Evolutionary conservation across 2,113 vertebrate species (phyloP).

Genomic region (Micronycteris hirsuta): DNA sequence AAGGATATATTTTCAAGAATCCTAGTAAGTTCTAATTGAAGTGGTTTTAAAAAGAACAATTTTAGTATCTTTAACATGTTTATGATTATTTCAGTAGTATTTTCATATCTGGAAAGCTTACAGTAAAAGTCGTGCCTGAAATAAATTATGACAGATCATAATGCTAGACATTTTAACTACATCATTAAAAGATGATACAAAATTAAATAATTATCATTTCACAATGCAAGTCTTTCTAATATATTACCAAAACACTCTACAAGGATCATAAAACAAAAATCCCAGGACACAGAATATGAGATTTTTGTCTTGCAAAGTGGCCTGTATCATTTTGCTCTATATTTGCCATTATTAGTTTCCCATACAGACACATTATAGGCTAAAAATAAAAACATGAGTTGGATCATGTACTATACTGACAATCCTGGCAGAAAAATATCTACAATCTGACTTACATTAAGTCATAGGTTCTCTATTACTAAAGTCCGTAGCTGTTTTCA

Average conservation of each 20-base stretch:
- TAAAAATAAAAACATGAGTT: constrained; percentile 26
- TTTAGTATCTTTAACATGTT: constrained; percentile 33
- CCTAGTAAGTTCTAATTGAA: neutral
- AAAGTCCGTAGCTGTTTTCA: neutral
- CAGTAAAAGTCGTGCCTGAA: neutral
- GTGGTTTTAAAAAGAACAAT: constrained; percentile 11
- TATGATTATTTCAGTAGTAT: neutral
- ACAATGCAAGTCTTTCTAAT: constrained; percentile 8
- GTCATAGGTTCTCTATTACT: neutral
- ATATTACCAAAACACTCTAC: constrained; percentile 28
- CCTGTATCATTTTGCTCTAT: neutral
- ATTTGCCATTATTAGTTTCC: constrained; percentile 19
- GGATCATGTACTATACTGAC: neutral
- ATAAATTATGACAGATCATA: constrained; percentile 49
- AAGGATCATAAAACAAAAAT: constrained; percentile 38
- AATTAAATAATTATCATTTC: constrained; percentile 50
- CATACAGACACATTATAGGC: neutral
- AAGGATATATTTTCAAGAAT: neutral
- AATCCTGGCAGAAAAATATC: neutral
- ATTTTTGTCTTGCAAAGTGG: constrained; percentile 50
- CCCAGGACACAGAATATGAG: constrained; percentile 17
- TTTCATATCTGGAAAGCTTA: constrained; percentile 40
- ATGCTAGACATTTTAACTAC: constrained; percentile 37
- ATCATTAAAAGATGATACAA: constrained; percentile 40
- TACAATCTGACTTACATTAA: neutral